Percentiles rank a stretch among this genome's conserved stretches.
phyloP scores from a whole-genome alignment of 2,797 vertebrate genomes.

The Schizopygopsis malacanthus region DNA sequence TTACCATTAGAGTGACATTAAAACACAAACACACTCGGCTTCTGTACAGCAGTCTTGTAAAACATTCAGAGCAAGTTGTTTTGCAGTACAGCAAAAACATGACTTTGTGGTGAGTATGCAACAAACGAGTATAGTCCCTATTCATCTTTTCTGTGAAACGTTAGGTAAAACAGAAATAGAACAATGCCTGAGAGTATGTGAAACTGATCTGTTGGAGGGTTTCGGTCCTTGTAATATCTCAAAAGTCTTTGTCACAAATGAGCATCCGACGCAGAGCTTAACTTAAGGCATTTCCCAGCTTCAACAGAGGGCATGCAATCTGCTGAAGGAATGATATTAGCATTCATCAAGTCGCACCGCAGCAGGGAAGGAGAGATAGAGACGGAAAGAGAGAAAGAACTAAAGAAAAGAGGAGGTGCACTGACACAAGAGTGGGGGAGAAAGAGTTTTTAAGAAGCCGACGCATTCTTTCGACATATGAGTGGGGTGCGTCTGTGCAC shows the following conservation, averaged over 20 bases:
- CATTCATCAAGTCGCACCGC: conserved; percentile 50
- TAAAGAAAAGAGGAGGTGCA: conserved; percentile 55
- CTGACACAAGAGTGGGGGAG: conserved; percentile 17
- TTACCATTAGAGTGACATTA: not conserved
- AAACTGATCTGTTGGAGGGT: conserved; percentile 22
- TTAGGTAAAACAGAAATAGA: conserved; percentile 33
- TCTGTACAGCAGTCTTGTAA: not conserved
- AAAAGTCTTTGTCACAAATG: conserved; percentile 32
- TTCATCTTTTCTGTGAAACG: conserved; percentile 20
- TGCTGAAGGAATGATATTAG: conserved; percentile 53
- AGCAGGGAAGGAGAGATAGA: conserved; percentile 59
- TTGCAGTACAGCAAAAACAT: conserved; percentile 36
- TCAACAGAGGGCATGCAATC: conserved; percentile 13
- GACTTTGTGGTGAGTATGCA: conserved; percentile 35
- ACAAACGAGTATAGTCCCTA: conserved; percentile 18
- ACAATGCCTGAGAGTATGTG: conserved; percentile 20
- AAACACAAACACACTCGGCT: not conserved
- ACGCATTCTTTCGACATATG: conserved; percentile 20
- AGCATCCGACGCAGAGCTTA: conserved; percentile 30
- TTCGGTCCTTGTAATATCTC: conserved; percentile 33
- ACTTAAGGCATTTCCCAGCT: conserved; percentile 41
- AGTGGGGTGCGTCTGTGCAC: conserved; percentile 7
- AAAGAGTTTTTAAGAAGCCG: conserved; percentile 19
- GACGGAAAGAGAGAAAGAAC: conserved; percentile 65
- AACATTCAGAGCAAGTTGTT: not conserved